Evolutionary conservation across 2,888 invertebrate genomes (phyloP).

Genomic region (Amphipyra berbera): DNA sequence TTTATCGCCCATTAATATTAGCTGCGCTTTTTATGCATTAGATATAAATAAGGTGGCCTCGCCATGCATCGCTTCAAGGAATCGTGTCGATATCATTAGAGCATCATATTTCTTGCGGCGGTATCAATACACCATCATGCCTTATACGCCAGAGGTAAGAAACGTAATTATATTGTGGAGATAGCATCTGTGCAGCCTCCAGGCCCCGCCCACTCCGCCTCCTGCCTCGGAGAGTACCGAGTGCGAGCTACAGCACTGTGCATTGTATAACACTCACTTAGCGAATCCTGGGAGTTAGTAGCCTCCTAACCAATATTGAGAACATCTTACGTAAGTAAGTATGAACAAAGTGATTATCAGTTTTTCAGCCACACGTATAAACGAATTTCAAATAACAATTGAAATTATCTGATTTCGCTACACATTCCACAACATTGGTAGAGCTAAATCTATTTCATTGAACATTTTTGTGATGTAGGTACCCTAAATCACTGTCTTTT

Average conservation of each 20-base stretch:
- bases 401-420: too few species aligned
- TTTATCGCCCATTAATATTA: slow-evolving; percentile 16
- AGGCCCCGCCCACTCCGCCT: slow-evolving; percentile 27
- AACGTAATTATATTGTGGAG: slow-evolving; percentile 44
- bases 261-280: not conserved
- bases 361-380: too few species aligned
- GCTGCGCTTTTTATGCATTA: slow-evolving; percentile 19
- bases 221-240: not conserved
- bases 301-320: too few species aligned
- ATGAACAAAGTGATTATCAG: too few species aligned
- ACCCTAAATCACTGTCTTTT: too few species aligned
- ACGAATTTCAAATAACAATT: too few species aligned
- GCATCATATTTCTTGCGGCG: slow-evolving; percentile 45
- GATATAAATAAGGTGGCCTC: slow-evolving; percentile 35
- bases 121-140: slow-evolving; percentile 53
- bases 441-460: too few species aligned
- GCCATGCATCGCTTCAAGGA: slow-evolving; percentile 35
- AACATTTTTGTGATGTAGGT: too few species aligned
- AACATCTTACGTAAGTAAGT: too few species aligned
- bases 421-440: too few species aligned
- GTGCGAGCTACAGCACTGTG: not conserved
- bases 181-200: slow-evolving; percentile 45
- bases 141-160: slow-evolving; percentile 46
- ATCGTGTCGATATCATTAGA: slow-evolving; percentile 55
- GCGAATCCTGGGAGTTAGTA: not conserved